Base-by-base conservation (phyloP, 2,888 invertebrate genomes). In the Rhogogaster chlorosoma region DNA sequence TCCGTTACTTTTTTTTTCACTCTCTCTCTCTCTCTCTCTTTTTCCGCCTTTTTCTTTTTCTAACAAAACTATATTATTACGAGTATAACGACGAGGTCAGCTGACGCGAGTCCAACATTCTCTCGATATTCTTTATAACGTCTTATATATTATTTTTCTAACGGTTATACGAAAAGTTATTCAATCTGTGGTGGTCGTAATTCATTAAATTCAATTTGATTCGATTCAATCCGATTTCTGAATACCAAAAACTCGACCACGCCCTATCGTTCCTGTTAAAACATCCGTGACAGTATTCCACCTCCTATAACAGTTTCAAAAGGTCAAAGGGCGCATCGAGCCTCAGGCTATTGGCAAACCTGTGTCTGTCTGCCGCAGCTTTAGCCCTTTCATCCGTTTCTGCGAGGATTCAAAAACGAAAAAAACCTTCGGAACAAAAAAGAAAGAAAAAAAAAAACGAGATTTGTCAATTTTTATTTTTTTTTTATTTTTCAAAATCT, bases 291-390 rank as follows among this genome's bases (percentile, higher is more conserved):
- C 32, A 70, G 26, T 36, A 15, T 29, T 26, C 61, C 12, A 12
- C 10, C 26, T 26, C 10, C 61, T 53, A 61, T 61, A 61, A 61
- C 61, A 26, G 26, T 61, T 61, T 61, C 26, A 22, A 18, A 29
- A 32, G 70, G 32, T 70, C 32, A 70, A 70, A 70, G 70, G 70
- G 32, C 70, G 70, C 36, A 26, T 36, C 36, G n/a, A 36, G 70
- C 70, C 70, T 70, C 70, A 10, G 70, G 70, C 70, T 70, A 70
- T 70, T 70, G 70, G 36, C 70, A n/a, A 70, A 70, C 36, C 70
- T 70, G 70, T 36, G 36, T n/a, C 53, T 26, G 61, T 22, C 22
- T 61, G 26, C 70, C 36, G 5, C 36, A 29, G 4, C 36, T n/a
- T 32, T 29, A 2, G 18, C n/a, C 70, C 70, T 70, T 36, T 32